Percentiles rank a stretch among this genome's conserved stretches.
phyloP scores from a whole-genome alignment of 2,888 invertebrate genomes.

The Xanthorhoe spadicearia region DNA sequence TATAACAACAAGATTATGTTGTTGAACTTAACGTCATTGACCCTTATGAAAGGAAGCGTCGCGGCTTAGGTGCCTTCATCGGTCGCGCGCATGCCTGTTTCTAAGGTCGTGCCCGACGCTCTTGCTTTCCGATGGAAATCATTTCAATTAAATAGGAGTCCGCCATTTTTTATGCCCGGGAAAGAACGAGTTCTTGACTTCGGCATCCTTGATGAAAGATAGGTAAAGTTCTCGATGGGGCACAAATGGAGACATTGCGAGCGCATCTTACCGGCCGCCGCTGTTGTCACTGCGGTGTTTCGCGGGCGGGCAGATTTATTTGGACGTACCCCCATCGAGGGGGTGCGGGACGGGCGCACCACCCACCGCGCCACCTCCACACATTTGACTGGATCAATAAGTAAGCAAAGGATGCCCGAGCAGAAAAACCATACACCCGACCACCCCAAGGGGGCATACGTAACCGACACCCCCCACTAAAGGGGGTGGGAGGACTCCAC shows the following conservation, averaged over 20 bases:
- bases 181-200: conserved; percentile 7
- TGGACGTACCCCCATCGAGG: conserved; percentile 82
- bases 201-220: conserved; percentile 32
- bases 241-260: conserved; percentile 76
- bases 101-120: conserved; percentile 73
- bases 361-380: conserved; percentile 84
- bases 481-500: conserved; percentile 82
- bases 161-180: conserved; percentile 49
- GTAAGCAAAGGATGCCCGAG: conserved; percentile 86
- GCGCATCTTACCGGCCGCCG: conserved; percentile 80
- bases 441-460: conserved; percentile 84
- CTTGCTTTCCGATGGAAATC: conserved; percentile 69
- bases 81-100: conserved; percentile 80
- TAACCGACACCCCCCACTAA: conserved; percentile 85
- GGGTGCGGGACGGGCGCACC: conserved; percentile 76
- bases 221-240: conserved; percentile 38
- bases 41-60: conserved; percentile 71
- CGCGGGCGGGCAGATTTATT: conserved; percentile 85
- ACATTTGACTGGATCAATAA: conserved; percentile 86
- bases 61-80: conserved; percentile 71
- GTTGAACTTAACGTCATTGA: conserved; percentile 72
- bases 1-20: conserved; percentile 56
- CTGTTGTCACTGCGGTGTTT: conserved; percentile 85
- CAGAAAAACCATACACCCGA: conserved; percentile 86
- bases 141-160: conserved; percentile 74